These are phyloP conservation scores for Trichomalopsis sarcophagae DNA, from an alignment of 1,140 invertebrate species.

Conservation along the genomic window DNA sequence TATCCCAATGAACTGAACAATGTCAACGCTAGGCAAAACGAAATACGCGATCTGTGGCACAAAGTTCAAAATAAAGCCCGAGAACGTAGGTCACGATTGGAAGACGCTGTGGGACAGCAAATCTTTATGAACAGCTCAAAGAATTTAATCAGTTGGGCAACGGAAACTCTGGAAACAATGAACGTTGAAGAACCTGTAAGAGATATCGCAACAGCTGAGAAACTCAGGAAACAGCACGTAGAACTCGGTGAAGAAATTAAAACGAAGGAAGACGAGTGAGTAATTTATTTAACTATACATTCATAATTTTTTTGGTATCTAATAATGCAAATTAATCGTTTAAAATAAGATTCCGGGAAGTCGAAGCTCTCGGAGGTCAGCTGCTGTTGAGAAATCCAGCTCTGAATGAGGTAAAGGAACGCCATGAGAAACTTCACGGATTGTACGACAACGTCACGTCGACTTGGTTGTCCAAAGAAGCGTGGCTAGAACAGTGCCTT, in stretches of 20 bases:
- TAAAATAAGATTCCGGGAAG: constrained; percentile 80
- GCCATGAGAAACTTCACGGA: constrained; percentile 83
- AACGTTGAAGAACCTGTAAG: constrained; percentile 88
- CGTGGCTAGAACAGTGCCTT: constrained; percentile 88
- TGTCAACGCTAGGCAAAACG: constrained; percentile 88
- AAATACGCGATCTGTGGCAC: constrained; percentile 92
- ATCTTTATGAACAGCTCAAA: constrained; percentile 93
- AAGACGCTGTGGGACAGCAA: constrained; percentile 95
- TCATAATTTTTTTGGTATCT: not conserved
- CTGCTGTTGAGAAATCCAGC: constrained; percentile 82
- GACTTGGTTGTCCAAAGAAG: constrained; percentile 87
- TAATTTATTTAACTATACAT: constrained; percentile 42
- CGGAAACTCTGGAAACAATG: constrained; percentile 86
- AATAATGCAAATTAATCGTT: not conserved
- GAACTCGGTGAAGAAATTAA: constrained; percentile 95
- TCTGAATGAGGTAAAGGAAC: constrained; percentile 82
- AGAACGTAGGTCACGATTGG: constrained; percentile 86
- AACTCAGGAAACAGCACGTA: constrained; percentile 91
- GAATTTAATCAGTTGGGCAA: constrained; percentile 86
- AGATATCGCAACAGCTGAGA: constrained; percentile 93
- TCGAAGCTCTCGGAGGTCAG: constrained; percentile 85
- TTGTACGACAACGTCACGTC: constrained; percentile 84
- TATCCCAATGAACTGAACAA: constrained; percentile 93
- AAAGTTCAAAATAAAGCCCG: constrained; percentile 89
- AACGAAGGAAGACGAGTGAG: constrained; percentile 90